Conservation (phyloP, 2,888 invertebrate species). For the Drosophila leonis region DNA sequence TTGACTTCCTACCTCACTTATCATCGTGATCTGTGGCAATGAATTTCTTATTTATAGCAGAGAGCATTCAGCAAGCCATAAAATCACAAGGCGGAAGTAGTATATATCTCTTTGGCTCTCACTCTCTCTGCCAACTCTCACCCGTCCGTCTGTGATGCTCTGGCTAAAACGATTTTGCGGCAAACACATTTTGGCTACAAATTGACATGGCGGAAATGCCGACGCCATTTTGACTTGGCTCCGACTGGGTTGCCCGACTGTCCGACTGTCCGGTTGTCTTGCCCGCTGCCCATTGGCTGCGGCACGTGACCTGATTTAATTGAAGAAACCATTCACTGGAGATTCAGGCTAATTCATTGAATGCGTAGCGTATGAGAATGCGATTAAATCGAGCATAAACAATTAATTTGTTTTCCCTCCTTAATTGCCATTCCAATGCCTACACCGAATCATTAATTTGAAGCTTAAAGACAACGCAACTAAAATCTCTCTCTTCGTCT, state of each 20-base stretch:
- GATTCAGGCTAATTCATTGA: conserved; percentile 27
- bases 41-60: neutral
- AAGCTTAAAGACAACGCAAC: conserved; percentile 5
- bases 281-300: conserved; percentile 9
- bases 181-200: conserved; percentile 33
- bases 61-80: conserved; percentile 4
- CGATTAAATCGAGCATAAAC: conserved; percentile 31
- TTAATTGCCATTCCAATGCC: conserved; percentile 27
- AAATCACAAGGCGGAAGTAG: conserved; percentile 9
- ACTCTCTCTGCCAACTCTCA: neutral
- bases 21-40: conserved; percentile 2
- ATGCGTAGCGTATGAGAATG: conserved; percentile 25
- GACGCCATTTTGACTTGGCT: conserved; percentile 32
- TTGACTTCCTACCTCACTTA: neutral
- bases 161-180: conserved; percentile 17
- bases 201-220: conserved; percentile 37
- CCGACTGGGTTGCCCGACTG: neutral
- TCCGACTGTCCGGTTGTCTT: neutral
- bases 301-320: conserved; percentile 55
- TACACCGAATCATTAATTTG: conserved; percentile 10
- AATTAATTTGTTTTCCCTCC: conserved; percentile 37
- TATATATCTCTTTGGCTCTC: neutral
- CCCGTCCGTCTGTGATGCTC: neutral
- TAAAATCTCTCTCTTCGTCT: neutral
- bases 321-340: conserved; percentile 12